Evolutionary conservation across 2,797 vertebrate species (phyloP), one percentile per base, ranked within the genome.

Genomic region (Gymnopithys bicolor): DNA sequence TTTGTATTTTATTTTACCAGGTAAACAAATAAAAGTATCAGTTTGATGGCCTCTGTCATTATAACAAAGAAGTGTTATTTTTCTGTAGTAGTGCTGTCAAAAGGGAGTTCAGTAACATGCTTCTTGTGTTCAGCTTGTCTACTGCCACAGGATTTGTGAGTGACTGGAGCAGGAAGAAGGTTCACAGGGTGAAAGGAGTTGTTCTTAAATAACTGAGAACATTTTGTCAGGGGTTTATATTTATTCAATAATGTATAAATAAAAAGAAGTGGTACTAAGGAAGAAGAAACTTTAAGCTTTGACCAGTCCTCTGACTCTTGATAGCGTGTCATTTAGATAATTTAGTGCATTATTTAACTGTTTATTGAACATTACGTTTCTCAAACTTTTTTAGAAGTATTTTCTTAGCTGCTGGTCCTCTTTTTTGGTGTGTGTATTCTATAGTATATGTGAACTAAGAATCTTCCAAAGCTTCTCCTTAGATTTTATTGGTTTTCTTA

Each of bases 11-110:
- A 46, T 81, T 81, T 89, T 62, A 60, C 49, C 63, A 64, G 37
- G 32, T 21, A 76, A 93, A 90, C 64, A 79, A 82, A 43, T 78
- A 53, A 6, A 32, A 41, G 4, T 87, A 27, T 73, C 63, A 37
- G 52, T 86, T 87, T 89, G 75, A 5, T 92, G 77, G 60, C 88
- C 60, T 87, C 87, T 94, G 66, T 91, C 80, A 46, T 68, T 49
- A 6, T 46, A 28, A 51, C 33, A 62, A 59, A 30, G 37, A 62
- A 77, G 43, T 22, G 30, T 68, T 46, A 56, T 73, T 94, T 74
- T 96, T 82, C 90, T 89, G 84, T 45, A 43, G 75, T 56, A 81
- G 69, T 51, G 64, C 95, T 97, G 96, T 97, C 97, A 97, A 73
- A 88, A 89, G 17, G 52, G 17, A 56, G 48, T 93, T 53, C 17